Percentiles rank a stretch among this genome's conserved stretches.
Evolutionary conservation across 2,113 vertebrate species (phyloP).

Genomic region (Myotis yumanensis): DNA sequence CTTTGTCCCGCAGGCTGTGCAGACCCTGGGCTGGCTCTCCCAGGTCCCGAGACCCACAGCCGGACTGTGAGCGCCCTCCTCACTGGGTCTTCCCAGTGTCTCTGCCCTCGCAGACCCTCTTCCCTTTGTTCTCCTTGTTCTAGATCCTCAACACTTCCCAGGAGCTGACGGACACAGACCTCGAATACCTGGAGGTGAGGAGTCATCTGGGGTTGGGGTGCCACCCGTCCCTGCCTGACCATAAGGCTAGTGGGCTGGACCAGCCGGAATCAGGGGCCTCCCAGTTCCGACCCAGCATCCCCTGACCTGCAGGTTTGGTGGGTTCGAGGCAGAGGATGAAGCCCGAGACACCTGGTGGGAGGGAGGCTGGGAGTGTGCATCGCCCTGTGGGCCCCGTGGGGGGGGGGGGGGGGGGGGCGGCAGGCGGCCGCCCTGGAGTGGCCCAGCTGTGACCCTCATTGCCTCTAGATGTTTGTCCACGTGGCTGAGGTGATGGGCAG

Average conservation of each 20-base stretch:
- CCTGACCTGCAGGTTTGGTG: too few relatives aligned
- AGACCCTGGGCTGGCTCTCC: not conserved
- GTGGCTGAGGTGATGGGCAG: conserved; percentile 75
- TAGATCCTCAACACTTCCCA: conserved; percentile 78
- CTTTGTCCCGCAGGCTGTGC: too few relatives aligned
- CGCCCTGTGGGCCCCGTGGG: accelerated
- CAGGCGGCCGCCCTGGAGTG: not conserved
- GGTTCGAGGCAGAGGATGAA: not conserved
- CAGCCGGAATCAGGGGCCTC: not conserved
- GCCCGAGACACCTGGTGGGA: not conserved
- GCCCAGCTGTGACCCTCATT: not conserved
- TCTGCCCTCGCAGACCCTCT: not conserved
- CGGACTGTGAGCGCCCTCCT: not conserved
- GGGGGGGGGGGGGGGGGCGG: not conserved
- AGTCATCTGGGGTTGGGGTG: not conserved
- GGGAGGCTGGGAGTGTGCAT: not conserved
- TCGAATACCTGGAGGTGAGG: conserved; percentile 81
- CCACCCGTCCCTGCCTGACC: not conserved
- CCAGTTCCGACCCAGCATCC: not conserved
- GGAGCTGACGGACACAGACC: conserved; percentile 76
- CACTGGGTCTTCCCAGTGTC: not conserved
- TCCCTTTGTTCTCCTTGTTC: conserved; percentile 22
- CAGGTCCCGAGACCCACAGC: not conserved
- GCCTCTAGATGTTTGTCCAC: conserved; percentile 69
- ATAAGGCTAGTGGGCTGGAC: not conserved